phyloP scores from a whole-genome alignment of 2,888 invertebrate genomes.

The Anaspis maculata region DNA sequence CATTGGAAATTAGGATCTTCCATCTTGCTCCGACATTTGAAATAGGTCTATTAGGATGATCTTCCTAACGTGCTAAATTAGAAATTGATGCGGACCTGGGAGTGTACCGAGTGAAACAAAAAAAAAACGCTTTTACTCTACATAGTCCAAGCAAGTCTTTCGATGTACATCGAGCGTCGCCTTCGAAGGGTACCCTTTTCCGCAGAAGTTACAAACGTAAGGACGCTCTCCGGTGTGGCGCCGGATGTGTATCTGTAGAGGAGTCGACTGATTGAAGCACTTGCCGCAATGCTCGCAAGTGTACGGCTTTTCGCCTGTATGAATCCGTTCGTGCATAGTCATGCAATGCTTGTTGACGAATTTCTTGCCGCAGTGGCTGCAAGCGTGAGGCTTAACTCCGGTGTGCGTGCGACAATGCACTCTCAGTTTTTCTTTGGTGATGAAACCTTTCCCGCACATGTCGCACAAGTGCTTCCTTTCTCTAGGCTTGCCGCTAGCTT shows the following conservation, averaged over 20 bases:
- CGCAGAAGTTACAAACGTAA: slow-evolving; percentile 47
- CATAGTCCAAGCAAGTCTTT: no score
- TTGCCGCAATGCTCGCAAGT: slow-evolving; percentile 54
- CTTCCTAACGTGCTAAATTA: no score
- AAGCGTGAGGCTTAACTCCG: slow-evolving; percentile 33
- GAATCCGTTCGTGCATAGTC: slow-evolving; percentile 52
- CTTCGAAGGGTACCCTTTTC: slow-evolving; percentile 49
- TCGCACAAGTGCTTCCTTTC: slow-evolving; percentile 33
- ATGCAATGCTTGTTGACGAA: slow-evolving; percentile 41
- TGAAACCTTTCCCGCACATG: slow-evolving; percentile 34
- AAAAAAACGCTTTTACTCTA: no score
- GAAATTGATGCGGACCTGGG: no score
- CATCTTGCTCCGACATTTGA: no score
- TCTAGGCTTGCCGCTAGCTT: slow-evolving; percentile 22
- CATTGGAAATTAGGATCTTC: no score
- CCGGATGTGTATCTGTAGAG: slow-evolving; percentile 53
- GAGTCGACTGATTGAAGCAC: slow-evolving; percentile 52
- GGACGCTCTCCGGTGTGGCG: slow-evolving; percentile 52
- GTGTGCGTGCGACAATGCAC: slow-evolving; percentile 35
- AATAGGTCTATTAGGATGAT: no score
- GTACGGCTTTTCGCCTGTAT: slow-evolving; percentile 55
- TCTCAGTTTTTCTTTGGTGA: slow-evolving; percentile 30
- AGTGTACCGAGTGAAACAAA: no score
- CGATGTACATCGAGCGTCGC: slow-evolving; percentile 48
- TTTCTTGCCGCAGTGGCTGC: slow-evolving; percentile 32